phyloP scores from a whole-genome alignment of 1,140 invertebrate genomes.

The Physella acuta region DNA sequence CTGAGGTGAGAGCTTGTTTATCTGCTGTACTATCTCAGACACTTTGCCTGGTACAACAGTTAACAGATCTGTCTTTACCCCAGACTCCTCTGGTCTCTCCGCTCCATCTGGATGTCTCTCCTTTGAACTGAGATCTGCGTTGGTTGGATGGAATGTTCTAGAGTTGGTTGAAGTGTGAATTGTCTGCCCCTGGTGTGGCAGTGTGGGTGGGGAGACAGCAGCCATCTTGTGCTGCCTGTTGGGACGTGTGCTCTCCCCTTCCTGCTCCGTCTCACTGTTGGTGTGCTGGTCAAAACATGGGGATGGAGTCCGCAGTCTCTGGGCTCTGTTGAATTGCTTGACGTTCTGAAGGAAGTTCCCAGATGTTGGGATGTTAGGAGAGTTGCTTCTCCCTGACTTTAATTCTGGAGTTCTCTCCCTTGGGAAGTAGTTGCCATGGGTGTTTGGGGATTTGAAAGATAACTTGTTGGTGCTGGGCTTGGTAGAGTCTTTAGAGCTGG shows the following conservation, averaged over 20 bases:
- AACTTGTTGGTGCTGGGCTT: not conserved
- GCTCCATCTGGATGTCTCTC: not conserved
- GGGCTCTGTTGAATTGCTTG: not conserved
- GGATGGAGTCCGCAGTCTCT: not conserved
- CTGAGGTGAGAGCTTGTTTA: slow-evolving; percentile 11
- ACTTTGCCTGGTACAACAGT: slow-evolving; percentile 10
- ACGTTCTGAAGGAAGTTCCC: slow-evolving; percentile 11
- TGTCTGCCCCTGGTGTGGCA: not conserved
- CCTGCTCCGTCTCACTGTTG: not conserved
- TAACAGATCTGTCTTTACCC: not conserved
- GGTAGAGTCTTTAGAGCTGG: not conserved
- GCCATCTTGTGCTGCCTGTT: not conserved
- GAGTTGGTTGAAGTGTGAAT: not conserved
- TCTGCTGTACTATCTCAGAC: slow-evolving; percentile 20
- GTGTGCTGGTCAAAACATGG: not conserved
- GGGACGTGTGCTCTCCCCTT: not conserved
- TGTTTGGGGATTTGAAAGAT: not conserved
- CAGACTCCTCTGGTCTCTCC: not conserved
- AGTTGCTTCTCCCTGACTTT: slow-evolving; percentile 6
- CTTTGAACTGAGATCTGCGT: not conserved
- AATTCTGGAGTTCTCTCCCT: slow-evolving; percentile 7
- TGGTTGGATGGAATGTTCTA: not conserved
- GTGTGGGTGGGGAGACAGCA: not conserved
- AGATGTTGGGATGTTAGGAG: slow-evolving; percentile 2
- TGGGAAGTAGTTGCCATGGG: not conserved